These are phyloP conservation scores for Eupithecia subumbrata DNA, from an alignment of 2,888 invertebrate species.

Conservation along the genomic window DNA sequence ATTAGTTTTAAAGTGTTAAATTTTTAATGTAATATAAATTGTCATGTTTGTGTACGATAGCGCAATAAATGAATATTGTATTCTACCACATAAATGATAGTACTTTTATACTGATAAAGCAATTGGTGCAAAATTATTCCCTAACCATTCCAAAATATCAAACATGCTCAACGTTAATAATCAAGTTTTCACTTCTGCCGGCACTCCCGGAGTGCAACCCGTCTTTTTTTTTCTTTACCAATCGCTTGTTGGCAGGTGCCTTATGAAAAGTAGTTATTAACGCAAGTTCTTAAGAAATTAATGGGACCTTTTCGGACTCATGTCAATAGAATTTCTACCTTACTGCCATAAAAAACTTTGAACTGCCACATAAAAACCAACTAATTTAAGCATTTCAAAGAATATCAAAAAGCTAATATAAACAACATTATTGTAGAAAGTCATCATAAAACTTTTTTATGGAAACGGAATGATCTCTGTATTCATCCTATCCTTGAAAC, in stretches of 20 bases:
- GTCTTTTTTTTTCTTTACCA: no score
- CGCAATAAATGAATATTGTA: no score
- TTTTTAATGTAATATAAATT: no score
- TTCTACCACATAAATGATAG: no score
- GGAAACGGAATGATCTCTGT: slow-evolving; percentile 13
- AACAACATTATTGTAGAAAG: slow-evolving; percentile 5
- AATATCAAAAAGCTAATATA: slow-evolving; percentile 15
- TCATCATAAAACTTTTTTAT: slow-evolving; percentile 22
- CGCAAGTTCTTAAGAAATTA: background rate
- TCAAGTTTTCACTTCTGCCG: no score
- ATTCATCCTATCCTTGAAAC: slow-evolving; percentile 19
- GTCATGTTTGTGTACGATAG: no score
- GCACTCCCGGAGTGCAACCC: no score
- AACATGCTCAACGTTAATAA: no score
- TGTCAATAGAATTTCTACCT: background rate
- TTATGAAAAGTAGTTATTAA: background rate
- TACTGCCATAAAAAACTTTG: background rate
- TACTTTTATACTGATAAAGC: no score
- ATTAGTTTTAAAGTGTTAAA: no score
- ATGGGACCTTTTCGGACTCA: background rate
- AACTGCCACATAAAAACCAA: background rate
- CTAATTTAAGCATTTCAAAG: slow-evolving; percentile 12
- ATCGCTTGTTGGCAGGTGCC: background rate
- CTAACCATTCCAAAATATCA: no score
- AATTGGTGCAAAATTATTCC: no score